phyloP scores from a whole-genome alignment of 2,888 invertebrate species.

The Drosophila rellima region DNA sequence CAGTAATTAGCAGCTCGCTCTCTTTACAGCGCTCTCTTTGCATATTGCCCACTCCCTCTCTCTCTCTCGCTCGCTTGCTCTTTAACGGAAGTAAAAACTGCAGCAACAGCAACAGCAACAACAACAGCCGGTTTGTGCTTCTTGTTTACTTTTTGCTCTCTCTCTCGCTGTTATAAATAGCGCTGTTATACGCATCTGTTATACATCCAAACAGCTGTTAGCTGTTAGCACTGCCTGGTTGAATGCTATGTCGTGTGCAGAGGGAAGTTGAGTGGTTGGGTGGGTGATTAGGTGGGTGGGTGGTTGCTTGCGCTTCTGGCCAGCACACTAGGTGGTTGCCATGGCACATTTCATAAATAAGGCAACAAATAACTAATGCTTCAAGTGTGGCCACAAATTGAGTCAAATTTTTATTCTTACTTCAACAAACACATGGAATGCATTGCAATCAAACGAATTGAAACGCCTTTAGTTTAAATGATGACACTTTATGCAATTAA shows the following conservation, averaged over 20 bases:
- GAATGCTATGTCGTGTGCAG: conserved; percentile 13
- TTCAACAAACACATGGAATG: conserved; percentile 24
- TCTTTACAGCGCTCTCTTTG: conserved; percentile 23
- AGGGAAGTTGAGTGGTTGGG: conserved; percentile 16
- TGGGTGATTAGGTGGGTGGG: conserved; percentile 20
- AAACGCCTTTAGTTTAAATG: conserved; percentile 42
- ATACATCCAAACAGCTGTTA: conserved; percentile 58
- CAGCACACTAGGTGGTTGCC: conserved; percentile 59
- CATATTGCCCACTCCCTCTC: conserved; percentile 3
- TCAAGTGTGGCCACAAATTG: conserved; percentile 76
- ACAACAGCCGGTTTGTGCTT: conserved; percentile 72
- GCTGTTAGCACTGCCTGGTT: conserved; percentile 55
- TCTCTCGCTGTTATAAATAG: conserved; percentile 32
- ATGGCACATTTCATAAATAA: conserved; percentile 74
- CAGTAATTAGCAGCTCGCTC: conserved; percentile 22
- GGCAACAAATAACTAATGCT: conserved; percentile 70
- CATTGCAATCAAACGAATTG: conserved; percentile 51
- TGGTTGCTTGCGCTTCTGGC: conserved; percentile 16
- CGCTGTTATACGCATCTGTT: conserved; percentile 55
- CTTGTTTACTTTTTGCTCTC: conserved; percentile 62
- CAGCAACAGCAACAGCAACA: conserved; percentile 46
- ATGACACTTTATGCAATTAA: conserved; percentile 41
- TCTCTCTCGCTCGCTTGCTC: conserved; percentile 24
- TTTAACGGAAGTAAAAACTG: conserved; percentile 71
- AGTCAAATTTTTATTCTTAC: conserved; percentile 70